Conservation (phyloP, 2,113 vertebrate species). For the Microtus oregoni region DNA sequence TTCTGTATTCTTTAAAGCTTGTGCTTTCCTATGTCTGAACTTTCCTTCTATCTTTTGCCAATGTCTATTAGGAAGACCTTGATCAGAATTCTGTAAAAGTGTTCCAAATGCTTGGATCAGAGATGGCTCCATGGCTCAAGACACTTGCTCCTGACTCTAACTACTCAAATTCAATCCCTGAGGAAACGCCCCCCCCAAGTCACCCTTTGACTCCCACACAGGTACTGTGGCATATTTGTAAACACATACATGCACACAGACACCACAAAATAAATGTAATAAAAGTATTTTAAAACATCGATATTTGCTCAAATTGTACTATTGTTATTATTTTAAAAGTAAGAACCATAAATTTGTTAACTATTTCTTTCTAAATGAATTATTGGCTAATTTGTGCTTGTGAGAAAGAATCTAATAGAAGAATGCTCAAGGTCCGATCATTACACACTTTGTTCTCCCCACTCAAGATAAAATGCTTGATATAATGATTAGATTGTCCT, state of each 20-base stretch:
- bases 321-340: constrained; percentile 21
- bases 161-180: not conserved
- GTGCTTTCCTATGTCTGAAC: not conserved
- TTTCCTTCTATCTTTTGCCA: not conserved
- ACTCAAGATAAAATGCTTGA: not conserved
- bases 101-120: not conserved
- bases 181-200: not conserved
- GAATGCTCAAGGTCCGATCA: not conserved
- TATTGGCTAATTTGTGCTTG: not conserved
- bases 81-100: not conserved
- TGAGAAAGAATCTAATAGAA: not conserved
- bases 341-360: not conserved
- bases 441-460: not conserved
- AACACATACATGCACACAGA: not conserved
- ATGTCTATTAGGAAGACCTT: not conserved
- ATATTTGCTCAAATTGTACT: not conserved
- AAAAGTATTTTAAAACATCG: not conserved
- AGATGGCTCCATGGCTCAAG: not conserved
- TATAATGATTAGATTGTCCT: not conserved
- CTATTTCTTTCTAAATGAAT: not conserved
- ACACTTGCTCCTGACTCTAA: not conserved
- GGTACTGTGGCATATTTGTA: not conserved
- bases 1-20: not conserved
- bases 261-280: not conserved
- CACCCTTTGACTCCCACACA: not conserved